These are phyloP conservation scores for Zaprionus lachaisei DNA, from an alignment of 1,140 invertebrate genomes.

Conservation along the genomic window DNA sequence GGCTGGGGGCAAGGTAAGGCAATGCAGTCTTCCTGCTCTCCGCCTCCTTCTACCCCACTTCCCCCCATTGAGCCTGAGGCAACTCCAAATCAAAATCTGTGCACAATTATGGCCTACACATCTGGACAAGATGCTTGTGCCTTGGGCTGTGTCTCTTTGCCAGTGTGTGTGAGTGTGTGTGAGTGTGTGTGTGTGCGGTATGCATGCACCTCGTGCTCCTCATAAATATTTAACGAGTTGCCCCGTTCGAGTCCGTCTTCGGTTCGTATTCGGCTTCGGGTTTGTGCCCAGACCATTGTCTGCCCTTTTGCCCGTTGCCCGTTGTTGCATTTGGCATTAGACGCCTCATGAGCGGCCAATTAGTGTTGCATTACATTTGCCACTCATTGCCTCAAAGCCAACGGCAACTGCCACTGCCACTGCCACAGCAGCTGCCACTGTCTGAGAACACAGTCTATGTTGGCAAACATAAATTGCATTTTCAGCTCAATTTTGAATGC, in stretches of 20 bases:
- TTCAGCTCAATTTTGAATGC: conserved; percentile 45
- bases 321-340: conserved; percentile 71
- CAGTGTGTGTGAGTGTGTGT: conserved; percentile 2
- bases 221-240: conserved; percentile 81
- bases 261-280: background rate
- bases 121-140: conserved; percentile 57
- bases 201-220: conserved; percentile 74
- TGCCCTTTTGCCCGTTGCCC: conserved; percentile 44
- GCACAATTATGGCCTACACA: conserved; percentile 80
- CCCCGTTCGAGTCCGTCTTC: conserved; percentile 54
- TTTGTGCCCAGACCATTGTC: conserved; percentile 31
- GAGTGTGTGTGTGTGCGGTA: conserved; percentile 36
- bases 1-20: conserved; percentile 71
- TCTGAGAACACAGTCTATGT: conserved; percentile 44
- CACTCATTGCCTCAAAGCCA: conserved; percentile 51
- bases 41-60: background rate
- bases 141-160: conserved; percentile 1
- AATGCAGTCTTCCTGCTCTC: background rate
- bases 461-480: conserved; percentile 60
- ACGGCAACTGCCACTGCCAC: conserved; percentile 33
- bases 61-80: conserved; percentile 23
- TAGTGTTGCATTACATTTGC: conserved; percentile 81
- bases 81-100: conserved; percentile 78
- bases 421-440: conserved; percentile 14
- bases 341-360: conserved; percentile 79